A percentile compares a stretch with the other conserved stretches of the same genome.
phyloP scores from a whole-genome alignment of 1,140 invertebrate genomes.

The Pseudobourletiella spinata region DNA sequence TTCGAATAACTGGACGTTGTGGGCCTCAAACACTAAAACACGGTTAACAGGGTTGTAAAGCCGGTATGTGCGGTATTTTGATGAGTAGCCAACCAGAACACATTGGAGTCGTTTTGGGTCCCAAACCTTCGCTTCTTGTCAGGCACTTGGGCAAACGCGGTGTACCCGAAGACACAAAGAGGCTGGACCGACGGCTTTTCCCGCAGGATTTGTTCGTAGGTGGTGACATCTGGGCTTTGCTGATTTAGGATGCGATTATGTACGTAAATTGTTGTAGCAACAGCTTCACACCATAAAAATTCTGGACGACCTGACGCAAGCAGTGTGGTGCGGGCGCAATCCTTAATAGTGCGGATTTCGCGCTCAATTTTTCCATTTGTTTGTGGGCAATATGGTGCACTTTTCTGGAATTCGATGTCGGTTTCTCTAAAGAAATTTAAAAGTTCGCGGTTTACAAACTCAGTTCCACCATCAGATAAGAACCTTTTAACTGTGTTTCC shows the following conservation, averaged over 20 bases:
- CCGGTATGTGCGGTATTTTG: no score
- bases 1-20: not conserved
- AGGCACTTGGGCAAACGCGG: no score
- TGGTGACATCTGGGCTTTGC: no score
- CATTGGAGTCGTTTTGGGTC: not conserved
- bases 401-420: no score
- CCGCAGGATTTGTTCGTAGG: not conserved
- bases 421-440: not conserved
- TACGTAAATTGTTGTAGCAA: slow-evolving; percentile 41
- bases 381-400: no score
- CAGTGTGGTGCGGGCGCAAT: no score
- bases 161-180: no score
- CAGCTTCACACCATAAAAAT: slow-evolving; percentile 44
- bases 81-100: not conserved
- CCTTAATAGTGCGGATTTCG: no score
- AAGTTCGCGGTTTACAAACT: slow-evolving; percentile 31
- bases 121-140: not conserved
- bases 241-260: slow-evolving; percentile 39
- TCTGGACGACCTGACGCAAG: slow-evolving; percentile 38
- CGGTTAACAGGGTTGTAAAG: not conserved
- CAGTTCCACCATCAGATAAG: no score
- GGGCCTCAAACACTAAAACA: not conserved
- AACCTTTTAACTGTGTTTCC: slow-evolving; percentile 37
- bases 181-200: not conserved
- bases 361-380: slow-evolving; percentile 40